These are phyloP conservation scores for Gambelia wislizenii DNA, from an alignment of 2,797 vertebrate species.

Conservation along the genomic window DNA sequence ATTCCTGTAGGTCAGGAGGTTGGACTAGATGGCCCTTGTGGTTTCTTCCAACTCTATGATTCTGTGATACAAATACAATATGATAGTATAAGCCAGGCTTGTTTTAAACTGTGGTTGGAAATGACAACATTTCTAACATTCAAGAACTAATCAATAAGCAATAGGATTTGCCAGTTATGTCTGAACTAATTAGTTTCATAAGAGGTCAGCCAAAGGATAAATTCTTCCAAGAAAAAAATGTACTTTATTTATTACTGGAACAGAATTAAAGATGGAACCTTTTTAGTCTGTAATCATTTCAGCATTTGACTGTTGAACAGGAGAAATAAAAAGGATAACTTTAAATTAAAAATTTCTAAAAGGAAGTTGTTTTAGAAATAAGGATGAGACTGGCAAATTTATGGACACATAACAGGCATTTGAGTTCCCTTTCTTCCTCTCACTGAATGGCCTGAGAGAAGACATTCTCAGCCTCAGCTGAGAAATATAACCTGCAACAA, in stretches of 20 bases:
- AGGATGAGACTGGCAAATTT: background rate
- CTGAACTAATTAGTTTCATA: background rate
- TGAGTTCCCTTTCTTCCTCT: background rate
- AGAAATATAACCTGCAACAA: background rate
- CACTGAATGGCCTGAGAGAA: background rate
- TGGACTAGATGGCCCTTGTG: no score
- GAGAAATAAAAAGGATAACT: background rate
- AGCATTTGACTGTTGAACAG: background rate
- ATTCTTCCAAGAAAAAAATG: background rate
- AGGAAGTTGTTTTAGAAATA: background rate
- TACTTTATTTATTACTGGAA: background rate
- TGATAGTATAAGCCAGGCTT: background rate
- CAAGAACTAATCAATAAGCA: background rate
- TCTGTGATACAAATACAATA: background rate
- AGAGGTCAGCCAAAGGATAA: background rate
- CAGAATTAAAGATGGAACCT: background rate
- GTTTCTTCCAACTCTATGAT: no score
- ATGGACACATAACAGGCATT: background rate
- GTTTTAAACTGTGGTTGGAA: slow-evolving; percentile 1
- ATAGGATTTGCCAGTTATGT: background rate
- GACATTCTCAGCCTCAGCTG: background rate
- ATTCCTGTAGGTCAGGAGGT: no score
- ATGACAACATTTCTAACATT: background rate
- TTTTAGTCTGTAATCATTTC: background rate
- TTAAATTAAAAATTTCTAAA: no score